Base-by-base conservation (phyloP, 2,797 vertebrate genomes). In the Pteropus rufus region DNA sequence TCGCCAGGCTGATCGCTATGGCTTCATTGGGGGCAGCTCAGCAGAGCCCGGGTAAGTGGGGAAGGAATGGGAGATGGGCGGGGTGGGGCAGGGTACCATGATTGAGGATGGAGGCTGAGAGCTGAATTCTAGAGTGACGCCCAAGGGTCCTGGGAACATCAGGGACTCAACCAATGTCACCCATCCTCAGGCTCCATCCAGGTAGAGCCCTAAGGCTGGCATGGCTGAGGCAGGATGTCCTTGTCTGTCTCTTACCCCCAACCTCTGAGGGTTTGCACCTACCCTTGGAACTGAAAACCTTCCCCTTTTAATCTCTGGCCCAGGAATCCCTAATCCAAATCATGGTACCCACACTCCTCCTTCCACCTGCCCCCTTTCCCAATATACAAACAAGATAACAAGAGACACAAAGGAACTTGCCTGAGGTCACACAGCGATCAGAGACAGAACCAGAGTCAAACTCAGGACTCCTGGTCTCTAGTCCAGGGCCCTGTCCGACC, bases 1-100 rank as follows among this genome's bases (percentile, higher is more conserved):
- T 79, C 97, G 97, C 60, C 96, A 97, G 87, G 98, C 97, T 7
- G 98, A 98, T 72, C 98, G 98, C 67, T 98, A 97, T 19, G 98
- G 98, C 89, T 98, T 98, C 95, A 97, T 98, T 19, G 98, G 98
- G 85, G 96, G 97, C 76, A 94, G 91, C 60, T 75, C 95, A 10
- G 75, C 94, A 58, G 97, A 98, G 21, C 92, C 95, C 29, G 93
- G 97, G 98, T 98, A 95, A 98, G 98, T 89, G 26, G 62, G 70
- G 41, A 21, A 46, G 73, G 56, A 34, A 29, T 34, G 64, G 72
- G 52, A 87, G 0, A 2, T 49, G 49, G 49, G 54, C n/a, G 0
- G 5, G 31, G 16, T 0, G 21, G 62, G 0, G 90, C 0, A 1
- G 95, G 46, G 34, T 36, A 39, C 85, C 1, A 15, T 52, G 82